Base-by-base conservation (phyloP, 2,888 invertebrate genomes). In the Sepioteuthis lessoniana region DNA sequence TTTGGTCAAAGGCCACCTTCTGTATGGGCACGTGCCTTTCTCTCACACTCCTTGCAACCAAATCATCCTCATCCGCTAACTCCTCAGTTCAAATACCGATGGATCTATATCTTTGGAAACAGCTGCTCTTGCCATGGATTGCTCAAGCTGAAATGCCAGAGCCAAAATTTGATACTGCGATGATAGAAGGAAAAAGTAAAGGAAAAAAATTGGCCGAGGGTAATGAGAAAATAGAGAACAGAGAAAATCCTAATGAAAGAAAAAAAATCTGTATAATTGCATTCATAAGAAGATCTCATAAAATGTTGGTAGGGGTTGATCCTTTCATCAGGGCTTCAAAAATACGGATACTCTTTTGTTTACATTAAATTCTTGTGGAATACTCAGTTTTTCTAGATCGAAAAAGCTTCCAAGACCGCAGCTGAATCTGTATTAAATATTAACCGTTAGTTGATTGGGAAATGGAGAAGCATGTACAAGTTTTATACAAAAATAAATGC, bases 101-200 rank as follows among this genome's bases (percentile, higher is more conserved):
- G n/a, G 76, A 35, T 76, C 76, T 76, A 76, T 76, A 76, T 76
- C 76, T 76, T 76, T 76, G 76, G 76, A 35, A 76, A 76, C 76
- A 76, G 76, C 76, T 76, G 76, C 76, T 76, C 76, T 76, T n/a
- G 76, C 76, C 76, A 76, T 76, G 76, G 76, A 76, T 76, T 76
- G 76, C n/a, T 35, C 76, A 76, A n/a, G 76, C 25, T n/a, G 76
- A 76, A 76, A 76, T 76, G n/a, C 76, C 76, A 76, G n/a, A n/a
- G 76, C 76, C 76, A 76, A 4, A 76, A 76, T 76, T 76, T 76
- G 76, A 76, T 76, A 76, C n/a, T n/a, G 76, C n/a, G n/a, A 31
- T 76, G 76, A 76, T n/a, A 60, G 31, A 31, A 31, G 31, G 25
- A 60, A 60, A 25, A 55, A 55, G 55, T 5, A n/a, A 3, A 10